Conservation (phyloP, 2,113 vertebrate genomes). For the Entelurus aequoreus region DNA sequence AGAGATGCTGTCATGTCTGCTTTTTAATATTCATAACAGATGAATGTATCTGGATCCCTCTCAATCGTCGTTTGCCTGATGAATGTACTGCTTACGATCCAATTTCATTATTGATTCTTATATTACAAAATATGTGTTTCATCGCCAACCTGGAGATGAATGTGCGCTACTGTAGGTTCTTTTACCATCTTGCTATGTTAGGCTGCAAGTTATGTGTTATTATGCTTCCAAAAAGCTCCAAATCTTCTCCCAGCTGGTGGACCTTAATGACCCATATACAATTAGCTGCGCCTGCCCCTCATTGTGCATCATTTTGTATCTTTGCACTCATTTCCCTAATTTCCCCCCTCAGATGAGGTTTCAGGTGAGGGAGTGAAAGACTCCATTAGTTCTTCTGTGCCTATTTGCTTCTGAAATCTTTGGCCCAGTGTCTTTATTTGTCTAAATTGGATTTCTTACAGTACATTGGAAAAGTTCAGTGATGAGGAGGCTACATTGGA, state of each 20-base stretch:
- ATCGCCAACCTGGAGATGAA: constrained; percentile 1
- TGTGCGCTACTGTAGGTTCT: too few species aligned
- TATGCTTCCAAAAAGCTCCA: too few species aligned
- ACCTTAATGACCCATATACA: constrained; percentile 27
- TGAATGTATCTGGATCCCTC: constrained; percentile 40
- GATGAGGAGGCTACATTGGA: constrained; percentile 16
- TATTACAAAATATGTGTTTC: constrained; percentile 17
- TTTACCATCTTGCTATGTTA: not conserved
- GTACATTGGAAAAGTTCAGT: constrained; percentile 37
- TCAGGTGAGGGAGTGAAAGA: constrained; percentile 17
- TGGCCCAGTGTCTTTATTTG: constrained; percentile 18
- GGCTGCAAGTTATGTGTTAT: not conserved
- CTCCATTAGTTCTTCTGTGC: constrained; percentile 9
- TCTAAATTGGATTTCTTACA: constrained; percentile 49
- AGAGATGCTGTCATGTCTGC: constrained; percentile 32
- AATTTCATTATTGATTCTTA: constrained; percentile 31
- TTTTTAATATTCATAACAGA: constrained; percentile 55
- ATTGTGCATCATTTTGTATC: constrained; percentile 24
- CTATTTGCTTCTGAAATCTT: constrained; percentile 12
- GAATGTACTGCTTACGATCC: constrained; percentile 28
- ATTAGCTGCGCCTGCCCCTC: constrained; percentile 8
- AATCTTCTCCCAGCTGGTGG: not conserved
- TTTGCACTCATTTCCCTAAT: constrained; percentile 15
- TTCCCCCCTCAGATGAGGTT: constrained; percentile 16
- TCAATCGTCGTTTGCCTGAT: constrained; percentile 25